Conservation (phyloP, 2,888 invertebrate genomes). For the Taphrorychus bicolor region DNA sequence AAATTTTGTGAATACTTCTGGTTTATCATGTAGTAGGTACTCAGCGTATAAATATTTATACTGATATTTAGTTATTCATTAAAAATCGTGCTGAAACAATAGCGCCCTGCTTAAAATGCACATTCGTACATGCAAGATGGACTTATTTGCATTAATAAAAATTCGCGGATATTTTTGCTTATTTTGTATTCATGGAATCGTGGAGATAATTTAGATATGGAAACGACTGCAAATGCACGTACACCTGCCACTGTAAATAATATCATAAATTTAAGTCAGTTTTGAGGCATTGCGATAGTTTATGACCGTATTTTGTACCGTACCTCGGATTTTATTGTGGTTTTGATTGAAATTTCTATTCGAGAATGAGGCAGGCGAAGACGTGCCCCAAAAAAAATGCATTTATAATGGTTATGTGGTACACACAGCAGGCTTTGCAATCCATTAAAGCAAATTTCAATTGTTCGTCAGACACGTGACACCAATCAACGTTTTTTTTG, state of each 20-base stretch:
- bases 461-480: neutral
- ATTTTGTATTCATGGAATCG: slow-evolving; percentile 21
- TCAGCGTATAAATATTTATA: no score
- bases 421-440: no score
- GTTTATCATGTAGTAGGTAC: no score
- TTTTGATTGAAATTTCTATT: neutral
- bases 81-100: neutral
- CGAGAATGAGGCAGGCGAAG: no score
- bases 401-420: no score
- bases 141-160: slow-evolving; percentile 10
- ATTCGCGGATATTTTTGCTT: neutral
- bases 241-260: slow-evolving; percentile 17
- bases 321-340: neutral
- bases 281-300: slow-evolving; percentile 2
- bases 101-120: neutral
- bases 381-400: no score
- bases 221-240: slow-evolving; percentile 13
- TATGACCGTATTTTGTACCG: neutral
- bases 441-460: neutral
- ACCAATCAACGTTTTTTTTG: no score
- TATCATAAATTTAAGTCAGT: slow-evolving; percentile 7
- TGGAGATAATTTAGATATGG: slow-evolving; percentile 18
- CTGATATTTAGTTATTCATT: neutral
- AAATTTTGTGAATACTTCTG: no score
- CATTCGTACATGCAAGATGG: neutral